phyloP scores from a whole-genome alignment of 2,113 vertebrate genomes.

The Alexandromys fortis region DNA sequence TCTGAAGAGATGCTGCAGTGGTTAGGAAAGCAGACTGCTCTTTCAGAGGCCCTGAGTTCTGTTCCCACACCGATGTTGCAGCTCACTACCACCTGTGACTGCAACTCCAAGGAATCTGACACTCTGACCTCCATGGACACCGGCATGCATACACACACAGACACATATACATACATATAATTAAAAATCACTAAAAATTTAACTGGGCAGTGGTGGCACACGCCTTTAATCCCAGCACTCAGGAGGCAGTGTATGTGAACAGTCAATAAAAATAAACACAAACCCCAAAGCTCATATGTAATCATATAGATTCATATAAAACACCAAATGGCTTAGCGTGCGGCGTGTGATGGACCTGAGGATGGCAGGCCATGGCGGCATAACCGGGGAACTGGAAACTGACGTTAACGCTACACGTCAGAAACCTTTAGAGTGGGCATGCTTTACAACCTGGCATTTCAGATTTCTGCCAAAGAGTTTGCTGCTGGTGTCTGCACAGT shows the following conservation, averaged over 20 bases:
- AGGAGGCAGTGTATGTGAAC: neutral
- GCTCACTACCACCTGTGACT: neutral
- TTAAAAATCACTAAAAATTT: neutral
- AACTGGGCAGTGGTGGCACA: neutral
- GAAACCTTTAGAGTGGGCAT: conserved; percentile 26
- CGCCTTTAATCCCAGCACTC: neutral
- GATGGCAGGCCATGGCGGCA: neutral
- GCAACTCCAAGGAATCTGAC: neutral
- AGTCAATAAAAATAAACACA: neutral
- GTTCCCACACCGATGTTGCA: too few species aligned
- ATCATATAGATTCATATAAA: conserved; percentile 44
- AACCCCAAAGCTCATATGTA: neutral
- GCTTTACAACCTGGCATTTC: neutral
- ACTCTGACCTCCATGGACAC: neutral
- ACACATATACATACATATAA: neutral
- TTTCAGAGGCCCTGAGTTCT: neutral
- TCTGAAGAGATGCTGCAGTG: neutral
- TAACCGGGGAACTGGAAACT: neutral
- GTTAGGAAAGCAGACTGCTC: neutral
- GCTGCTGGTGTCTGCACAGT: conserved; percentile 24
- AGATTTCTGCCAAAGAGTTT: conserved; percentile 26
- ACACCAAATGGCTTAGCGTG: neutral
- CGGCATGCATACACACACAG: neutral
- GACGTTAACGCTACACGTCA: neutral
- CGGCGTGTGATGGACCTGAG: neutral